Conservation (phyloP, 1,140 invertebrate species). For the Caenorhabditis inopinata region DNA sequence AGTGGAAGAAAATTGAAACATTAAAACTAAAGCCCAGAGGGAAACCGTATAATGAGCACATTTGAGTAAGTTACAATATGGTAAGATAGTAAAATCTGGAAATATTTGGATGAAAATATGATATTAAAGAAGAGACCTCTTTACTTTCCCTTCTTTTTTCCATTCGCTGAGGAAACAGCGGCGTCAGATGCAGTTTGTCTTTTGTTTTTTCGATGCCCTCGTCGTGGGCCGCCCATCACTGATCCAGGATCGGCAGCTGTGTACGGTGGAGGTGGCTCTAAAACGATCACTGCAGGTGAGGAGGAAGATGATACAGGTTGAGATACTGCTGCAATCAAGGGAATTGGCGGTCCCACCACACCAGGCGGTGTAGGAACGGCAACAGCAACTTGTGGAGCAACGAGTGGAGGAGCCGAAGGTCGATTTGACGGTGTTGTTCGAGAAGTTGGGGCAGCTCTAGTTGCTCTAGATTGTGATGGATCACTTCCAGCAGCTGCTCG, state of each 20-base stretch:
- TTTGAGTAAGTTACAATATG: not conserved
- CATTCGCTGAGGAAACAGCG: not conserved
- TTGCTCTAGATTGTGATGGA: not conserved
- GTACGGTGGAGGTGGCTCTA: slow-evolving; percentile 61
- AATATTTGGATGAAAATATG: not conserved
- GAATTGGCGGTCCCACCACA: not conserved
- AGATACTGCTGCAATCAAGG: not conserved
- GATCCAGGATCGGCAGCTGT: slow-evolving; percentile 46
- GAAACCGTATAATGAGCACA: not conserved
- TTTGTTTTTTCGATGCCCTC: slow-evolving; percentile 47
- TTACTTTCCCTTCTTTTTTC: slow-evolving; percentile 23
- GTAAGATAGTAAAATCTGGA: not conserved
- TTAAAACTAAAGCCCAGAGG: slow-evolving; percentile 24
- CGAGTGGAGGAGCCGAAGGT: slow-evolving; percentile 55
- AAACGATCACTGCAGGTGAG: slow-evolving; percentile 49
- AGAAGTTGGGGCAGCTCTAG: not conserved
- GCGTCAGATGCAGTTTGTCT: slow-evolving; percentile 42
- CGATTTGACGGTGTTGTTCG: not conserved
- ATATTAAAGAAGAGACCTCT: not conserved
- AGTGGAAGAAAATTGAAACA: not conserved
- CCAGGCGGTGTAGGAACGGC: slow-evolving; percentile 5
- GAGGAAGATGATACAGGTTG: not conserved
- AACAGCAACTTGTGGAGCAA: slow-evolving; percentile 49
- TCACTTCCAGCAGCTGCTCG: slow-evolving; percentile 45
- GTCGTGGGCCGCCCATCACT: slow-evolving; percentile 41